Evolutionary conservation across 2,888 invertebrate species (phyloP).

Genomic region (Linyphia triangularis): DNA sequence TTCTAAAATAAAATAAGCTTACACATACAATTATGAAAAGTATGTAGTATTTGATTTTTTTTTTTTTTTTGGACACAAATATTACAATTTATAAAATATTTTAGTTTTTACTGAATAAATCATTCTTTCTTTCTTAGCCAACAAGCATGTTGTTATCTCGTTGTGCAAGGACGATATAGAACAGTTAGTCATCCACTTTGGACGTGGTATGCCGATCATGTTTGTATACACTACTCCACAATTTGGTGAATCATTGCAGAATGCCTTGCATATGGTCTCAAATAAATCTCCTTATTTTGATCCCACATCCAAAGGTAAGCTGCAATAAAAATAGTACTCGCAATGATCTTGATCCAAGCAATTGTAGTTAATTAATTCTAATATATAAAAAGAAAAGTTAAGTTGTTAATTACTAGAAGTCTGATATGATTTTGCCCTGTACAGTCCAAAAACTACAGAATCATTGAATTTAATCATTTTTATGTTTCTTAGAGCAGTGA

Average conservation of each 20-base stretch:
- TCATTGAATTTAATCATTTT: too few relatives aligned
- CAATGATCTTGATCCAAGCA: too few relatives aligned
- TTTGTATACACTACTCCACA: constrained; percentile 88
- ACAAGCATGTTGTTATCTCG: constrained; percentile 81
- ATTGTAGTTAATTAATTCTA: too few relatives aligned
- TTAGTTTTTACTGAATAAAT: neutral
- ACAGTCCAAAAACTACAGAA: too few relatives aligned
- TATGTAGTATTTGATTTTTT: too few relatives aligned
- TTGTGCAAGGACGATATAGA: constrained; percentile 87
- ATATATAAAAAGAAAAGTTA: neutral
- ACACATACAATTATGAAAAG: too few relatives aligned
- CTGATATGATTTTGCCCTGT: too few relatives aligned
- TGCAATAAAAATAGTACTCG: neutral
- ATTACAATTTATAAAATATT: too few relatives aligned
- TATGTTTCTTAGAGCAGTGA: too few relatives aligned
- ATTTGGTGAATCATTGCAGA: constrained; percentile 86
- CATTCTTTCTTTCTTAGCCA: constrained; percentile 11
- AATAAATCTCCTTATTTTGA: constrained; percentile 81
- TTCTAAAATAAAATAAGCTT: too few relatives aligned
- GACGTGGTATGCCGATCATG: constrained; percentile 87
- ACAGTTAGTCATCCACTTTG: constrained; percentile 88
- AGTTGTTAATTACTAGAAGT: neutral
- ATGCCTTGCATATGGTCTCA: constrained; percentile 86
- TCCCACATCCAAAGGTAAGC: constrained; percentile 81
- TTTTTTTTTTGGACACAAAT: too few relatives aligned